Conservation (phyloP, 2,113 vertebrate genomes). For the Rhabdomys dilectus region DNA sequence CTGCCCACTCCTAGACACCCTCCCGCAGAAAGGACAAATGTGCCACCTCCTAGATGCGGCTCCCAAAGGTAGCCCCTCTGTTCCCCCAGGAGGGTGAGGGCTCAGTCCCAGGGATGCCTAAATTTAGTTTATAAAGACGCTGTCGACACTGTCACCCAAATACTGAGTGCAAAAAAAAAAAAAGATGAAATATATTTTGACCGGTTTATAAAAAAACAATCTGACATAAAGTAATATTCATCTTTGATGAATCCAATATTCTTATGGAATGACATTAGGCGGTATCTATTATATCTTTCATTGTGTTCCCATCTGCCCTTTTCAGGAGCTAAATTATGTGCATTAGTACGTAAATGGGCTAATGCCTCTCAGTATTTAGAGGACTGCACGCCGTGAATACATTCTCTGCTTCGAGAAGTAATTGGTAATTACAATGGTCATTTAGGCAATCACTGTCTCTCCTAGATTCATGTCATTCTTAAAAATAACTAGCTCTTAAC, state of each 20-base stretch:
- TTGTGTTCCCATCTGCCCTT: constrained; percentile 99
- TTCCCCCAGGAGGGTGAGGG: constrained; percentile 54
- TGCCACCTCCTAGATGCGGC: constrained; percentile 65
- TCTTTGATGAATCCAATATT: constrained; percentile 99
- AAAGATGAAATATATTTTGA: constrained; percentile 98
- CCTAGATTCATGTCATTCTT: constrained; percentile 99
- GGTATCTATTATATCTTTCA: constrained; percentile 99
- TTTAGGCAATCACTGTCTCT: constrained; percentile 99
- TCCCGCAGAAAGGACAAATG: background rate
- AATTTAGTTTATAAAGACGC: constrained; percentile 85
- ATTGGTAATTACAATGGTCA: constrained; percentile 99
- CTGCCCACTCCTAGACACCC: background rate
- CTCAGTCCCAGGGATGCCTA: constrained; percentile 76
- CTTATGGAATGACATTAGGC: constrained; percentile 99
- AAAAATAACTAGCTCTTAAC: constrained; percentile 99
- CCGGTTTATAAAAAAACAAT: constrained; percentile 99
- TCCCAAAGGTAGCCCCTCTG: constrained; percentile 62
- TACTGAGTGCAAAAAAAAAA: constrained; percentile 87
- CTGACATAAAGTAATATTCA: constrained; percentile 99
- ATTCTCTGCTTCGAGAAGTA: constrained; percentile 99
- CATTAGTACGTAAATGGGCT: constrained; percentile 99
- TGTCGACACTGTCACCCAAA: constrained; percentile 84
- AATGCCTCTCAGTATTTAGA: constrained; percentile 99
- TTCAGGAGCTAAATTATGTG: constrained; percentile 99
- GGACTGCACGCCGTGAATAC: constrained; percentile 99